These are phyloP conservation scores for Emys orbicularis DNA, from an alignment of 2,797 vertebrate genomes.

Conservation along the genomic window DNA sequence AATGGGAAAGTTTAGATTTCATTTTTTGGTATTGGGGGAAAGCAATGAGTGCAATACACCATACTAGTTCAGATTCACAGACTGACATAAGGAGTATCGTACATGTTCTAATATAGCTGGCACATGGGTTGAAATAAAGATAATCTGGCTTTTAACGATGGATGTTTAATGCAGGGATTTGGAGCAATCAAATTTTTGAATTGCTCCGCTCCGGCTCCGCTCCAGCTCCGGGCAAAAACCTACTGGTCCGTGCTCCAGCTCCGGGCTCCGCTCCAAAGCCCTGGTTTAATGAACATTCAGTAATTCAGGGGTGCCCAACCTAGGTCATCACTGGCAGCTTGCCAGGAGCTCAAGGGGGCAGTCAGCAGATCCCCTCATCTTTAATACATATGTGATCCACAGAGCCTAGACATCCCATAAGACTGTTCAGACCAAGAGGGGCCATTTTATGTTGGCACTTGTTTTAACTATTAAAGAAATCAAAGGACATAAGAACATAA, in stretches of 20 bases:
- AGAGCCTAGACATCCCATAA: not conserved
- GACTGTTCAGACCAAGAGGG: not conserved
- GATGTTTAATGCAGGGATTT: not conserved
- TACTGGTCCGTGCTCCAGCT: too few relatives aligned
- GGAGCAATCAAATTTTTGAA: too few relatives aligned
- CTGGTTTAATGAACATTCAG: not conserved
- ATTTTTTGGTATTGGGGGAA: not conserved
- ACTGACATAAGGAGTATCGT: not conserved
- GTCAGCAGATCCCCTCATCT: not conserved
- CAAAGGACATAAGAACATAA: not conserved
- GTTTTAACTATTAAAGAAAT: not conserved
- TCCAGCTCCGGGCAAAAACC: too few relatives aligned
- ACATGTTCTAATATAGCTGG: not conserved
- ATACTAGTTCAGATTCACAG: not conserved
- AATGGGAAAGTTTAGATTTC: not conserved
- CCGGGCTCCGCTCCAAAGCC: too few relatives aligned
- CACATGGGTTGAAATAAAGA: not conserved
- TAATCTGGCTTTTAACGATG: constrained; percentile 1
- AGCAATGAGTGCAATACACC: not conserved
- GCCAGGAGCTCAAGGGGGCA: not conserved
- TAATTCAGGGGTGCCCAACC: not conserved
- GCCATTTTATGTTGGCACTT: not conserved
- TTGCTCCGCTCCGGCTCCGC: too few relatives aligned
- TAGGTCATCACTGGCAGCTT: not conserved
- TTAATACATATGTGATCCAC: not conserved